phyloP scores from a whole-genome alignment of 2,888 invertebrate species.

The Patella depressa region DNA sequence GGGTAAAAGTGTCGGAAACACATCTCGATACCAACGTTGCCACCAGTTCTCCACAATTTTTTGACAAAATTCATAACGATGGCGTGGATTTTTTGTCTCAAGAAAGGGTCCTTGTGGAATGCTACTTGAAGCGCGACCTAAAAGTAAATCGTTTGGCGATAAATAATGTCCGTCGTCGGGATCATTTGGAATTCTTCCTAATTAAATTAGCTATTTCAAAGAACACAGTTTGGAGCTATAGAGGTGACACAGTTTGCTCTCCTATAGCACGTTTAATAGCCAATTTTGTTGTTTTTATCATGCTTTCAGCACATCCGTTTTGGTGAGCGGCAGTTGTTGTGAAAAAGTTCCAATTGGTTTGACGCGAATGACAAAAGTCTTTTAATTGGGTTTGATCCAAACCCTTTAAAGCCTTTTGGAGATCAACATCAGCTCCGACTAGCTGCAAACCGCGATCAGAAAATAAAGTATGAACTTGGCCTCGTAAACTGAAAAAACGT shows the following conservation, averaged over 20 bases:
- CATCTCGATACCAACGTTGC: background rate
- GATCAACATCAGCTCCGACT: background rate
- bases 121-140: background rate
- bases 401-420: background rate
- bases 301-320: constrained; percentile 6
- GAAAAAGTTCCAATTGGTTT: constrained; percentile 1
- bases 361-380: constrained; percentile 2
- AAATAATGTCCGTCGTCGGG: background rate
- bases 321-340: background rate
- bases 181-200: background rate
- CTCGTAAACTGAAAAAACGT: background rate
- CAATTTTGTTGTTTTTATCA: constrained; percentile 4
- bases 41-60: background rate
- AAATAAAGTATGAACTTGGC: background rate
- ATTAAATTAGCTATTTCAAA: background rate
- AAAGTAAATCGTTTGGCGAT: background rate
- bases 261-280: background rate
- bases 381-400: background rate
- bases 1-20: background rate
- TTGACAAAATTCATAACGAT: background rate
- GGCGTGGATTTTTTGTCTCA: background rate
- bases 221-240: background rate
- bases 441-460: background rate
- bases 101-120: background rate
- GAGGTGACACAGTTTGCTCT: background rate